phyloP scores from a whole-genome alignment of 1,140 invertebrate species.

The Camponotus pennsylvanicus region DNA sequence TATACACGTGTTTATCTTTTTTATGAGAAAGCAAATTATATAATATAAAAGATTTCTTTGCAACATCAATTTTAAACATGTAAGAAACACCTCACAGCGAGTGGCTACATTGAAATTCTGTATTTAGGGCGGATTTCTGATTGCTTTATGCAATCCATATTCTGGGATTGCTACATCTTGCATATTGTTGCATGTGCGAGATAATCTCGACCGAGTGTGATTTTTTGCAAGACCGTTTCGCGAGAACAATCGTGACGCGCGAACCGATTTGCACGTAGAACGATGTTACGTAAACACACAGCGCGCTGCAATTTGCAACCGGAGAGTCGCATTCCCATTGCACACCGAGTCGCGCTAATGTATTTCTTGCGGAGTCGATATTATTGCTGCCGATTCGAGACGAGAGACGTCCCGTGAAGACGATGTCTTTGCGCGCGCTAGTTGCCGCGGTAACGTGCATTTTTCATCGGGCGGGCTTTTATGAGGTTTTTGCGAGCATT shows the following conservation, averaged over 20 bases:
- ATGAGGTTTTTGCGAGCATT: conserved; percentile 61
- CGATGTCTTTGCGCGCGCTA: conserved; percentile 46
- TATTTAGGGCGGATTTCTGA: conserved; percentile 35
- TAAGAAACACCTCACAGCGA: conserved; percentile 7
- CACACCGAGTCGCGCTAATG: conserved; percentile 42
- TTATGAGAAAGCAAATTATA: neutral
- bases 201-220: conserved; percentile 4
- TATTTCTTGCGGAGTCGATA: conserved; percentile 56
- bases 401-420: conserved; percentile 41
- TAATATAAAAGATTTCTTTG: neutral
- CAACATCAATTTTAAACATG: conserved; percentile 1
- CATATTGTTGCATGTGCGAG: conserved; percentile 21
- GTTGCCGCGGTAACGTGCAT: conserved; percentile 34
- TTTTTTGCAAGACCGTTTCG: conserved; percentile 30
- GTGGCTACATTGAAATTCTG: neutral
- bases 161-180: conserved; percentile 22
- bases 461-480: conserved; percentile 40
- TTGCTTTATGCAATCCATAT: conserved; percentile 17
- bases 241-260: conserved; percentile 19
- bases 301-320: conserved; percentile 43
- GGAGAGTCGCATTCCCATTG: conserved; percentile 20
- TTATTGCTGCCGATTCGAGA: conserved; percentile 54
- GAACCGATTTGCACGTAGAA: conserved; percentile 26
- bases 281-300: conserved; percentile 44
- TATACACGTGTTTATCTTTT: neutral